A percentile compares a stretch with the other conserved stretches of the same genome.
phyloP scores from a whole-genome alignment of 2,797 vertebrate genomes.

The Sebastes trivittatus region DNA sequence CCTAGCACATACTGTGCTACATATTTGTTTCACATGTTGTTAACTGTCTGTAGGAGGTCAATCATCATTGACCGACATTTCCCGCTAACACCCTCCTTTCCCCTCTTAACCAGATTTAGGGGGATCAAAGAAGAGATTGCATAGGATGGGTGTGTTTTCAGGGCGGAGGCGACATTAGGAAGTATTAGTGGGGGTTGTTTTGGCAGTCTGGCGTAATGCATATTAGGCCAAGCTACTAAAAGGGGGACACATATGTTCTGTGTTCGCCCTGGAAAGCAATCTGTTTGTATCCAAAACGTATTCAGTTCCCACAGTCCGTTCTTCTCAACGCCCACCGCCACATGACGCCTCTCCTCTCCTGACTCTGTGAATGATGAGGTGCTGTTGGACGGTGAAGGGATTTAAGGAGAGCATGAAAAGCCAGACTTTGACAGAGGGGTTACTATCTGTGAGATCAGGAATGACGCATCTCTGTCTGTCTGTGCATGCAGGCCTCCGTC shows the following conservation, averaged over 20 bases:
- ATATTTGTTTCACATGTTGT: not conserved
- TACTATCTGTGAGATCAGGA: slow-evolving; percentile 51
- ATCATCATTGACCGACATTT: slow-evolving; percentile 36
- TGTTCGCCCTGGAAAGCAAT: not conserved
- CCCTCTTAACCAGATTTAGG: slow-evolving; percentile 52
- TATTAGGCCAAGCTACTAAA: slow-evolving; percentile 35
- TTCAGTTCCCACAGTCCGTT: slow-evolving; percentile 20
- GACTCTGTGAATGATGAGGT: slow-evolving; percentile 23
- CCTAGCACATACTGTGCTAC: not conserved
- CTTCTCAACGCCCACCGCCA: not conserved
- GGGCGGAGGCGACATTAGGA: slow-evolving; percentile 1
- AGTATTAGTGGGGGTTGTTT: slow-evolving; percentile 48
- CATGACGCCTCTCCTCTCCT: not conserved
- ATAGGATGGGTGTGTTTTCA: slow-evolving; percentile 18
- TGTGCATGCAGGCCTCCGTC: slow-evolving; percentile 43
- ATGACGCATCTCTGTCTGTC: slow-evolving; percentile 41
- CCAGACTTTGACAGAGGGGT: slow-evolving; percentile 23
- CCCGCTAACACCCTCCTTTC: slow-evolving; percentile 23
- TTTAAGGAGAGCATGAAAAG: slow-evolving; percentile 35
- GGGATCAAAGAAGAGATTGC: slow-evolving; percentile 42
- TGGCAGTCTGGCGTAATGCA: slow-evolving; percentile 34
- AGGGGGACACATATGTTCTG: slow-evolving; percentile 36
- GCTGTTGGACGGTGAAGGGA: slow-evolving; percentile 16
- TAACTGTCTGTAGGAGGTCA: not conserved
- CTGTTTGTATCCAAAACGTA: slow-evolving; percentile 3